Conservation (phyloP, 1,140 invertebrate species). For the Sycobia sp. region DNA sequence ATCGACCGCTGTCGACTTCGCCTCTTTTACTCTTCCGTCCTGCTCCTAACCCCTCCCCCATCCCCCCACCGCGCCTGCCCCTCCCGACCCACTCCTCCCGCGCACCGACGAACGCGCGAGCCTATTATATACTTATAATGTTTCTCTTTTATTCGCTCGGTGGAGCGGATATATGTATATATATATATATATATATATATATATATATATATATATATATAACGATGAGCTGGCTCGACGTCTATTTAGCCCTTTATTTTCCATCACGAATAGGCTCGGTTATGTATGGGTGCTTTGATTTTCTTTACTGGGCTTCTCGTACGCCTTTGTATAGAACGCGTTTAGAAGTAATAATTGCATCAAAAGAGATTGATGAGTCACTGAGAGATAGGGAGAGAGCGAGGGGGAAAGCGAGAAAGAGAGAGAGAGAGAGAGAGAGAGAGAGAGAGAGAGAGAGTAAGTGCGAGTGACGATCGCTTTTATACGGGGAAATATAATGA, state of each 20-base stretch:
- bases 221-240: neutral
- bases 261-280: neutral
- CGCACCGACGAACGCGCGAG: slow-evolving; percentile 15
- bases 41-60: neutral
- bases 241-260: slow-evolving; percentile 17
- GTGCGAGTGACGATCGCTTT: too few relatives aligned
- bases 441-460: too few relatives aligned
- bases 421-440: too few relatives aligned
- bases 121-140: slow-evolving; percentile 34
- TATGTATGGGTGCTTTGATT: slow-evolving; percentile 6
- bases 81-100: too few relatives aligned
- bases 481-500: too few relatives aligned
- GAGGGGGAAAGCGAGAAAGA: too few relatives aligned
- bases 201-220: too few relatives aligned
- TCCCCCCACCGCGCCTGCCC: too few relatives aligned
- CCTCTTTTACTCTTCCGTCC: neutral
- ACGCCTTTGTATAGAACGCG: neutral
- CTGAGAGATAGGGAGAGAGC: neutral
- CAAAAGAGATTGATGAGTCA: slow-evolving; percentile 4
- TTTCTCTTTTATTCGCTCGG: slow-evolving; percentile 33
- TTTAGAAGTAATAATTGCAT: neutral
- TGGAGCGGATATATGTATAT: too few relatives aligned
- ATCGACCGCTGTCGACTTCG: slow-evolving; percentile 39
- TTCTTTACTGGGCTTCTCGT: slow-evolving; percentile 2
- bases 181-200: too few relatives aligned